These are phyloP conservation scores for Yponomeuta evonymella DNA, from an alignment of 2,888 invertebrate genomes.

Conservation along the genomic window DNA sequence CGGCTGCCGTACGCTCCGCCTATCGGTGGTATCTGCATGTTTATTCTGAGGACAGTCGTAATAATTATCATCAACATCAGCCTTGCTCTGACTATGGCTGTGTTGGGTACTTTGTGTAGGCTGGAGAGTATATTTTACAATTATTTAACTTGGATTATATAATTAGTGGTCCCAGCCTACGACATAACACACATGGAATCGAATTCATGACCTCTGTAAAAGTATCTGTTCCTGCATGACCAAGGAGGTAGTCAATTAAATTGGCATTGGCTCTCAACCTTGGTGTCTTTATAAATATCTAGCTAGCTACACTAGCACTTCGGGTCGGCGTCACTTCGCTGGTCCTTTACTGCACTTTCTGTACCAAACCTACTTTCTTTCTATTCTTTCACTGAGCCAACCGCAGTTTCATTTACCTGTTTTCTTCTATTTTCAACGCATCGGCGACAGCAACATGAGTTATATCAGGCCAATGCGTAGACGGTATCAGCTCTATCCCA, in stretches of 20 bases:
- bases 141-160: no score
- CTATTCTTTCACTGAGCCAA: neutral
- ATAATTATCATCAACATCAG: no score
- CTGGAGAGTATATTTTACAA: no score
- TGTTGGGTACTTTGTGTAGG: no score
- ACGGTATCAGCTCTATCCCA: constrained; percentile 76
- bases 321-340: no score
- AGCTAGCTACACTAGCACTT: no score
- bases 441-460: constrained; percentile 70
- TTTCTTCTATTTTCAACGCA: constrained; percentile 70
- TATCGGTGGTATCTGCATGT: constrained; percentile 52
- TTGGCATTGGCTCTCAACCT: neutral
- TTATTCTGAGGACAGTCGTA: constrained; percentile 35
- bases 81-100: no score
- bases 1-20: constrained; percentile 85
- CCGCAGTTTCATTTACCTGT: constrained; percentile 56
- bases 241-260: neutral
- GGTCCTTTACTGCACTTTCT: neutral
- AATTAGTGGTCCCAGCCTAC: no score
- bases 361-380: no score
- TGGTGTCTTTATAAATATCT: neutral
- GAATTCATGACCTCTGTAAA: no score
- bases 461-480: constrained; percentile 76
- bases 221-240: no score
- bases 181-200: no score